These are phyloP conservation scores for Pseudococcus jackbeardsleyi DNA, from an alignment of 2,888 invertebrate genomes.

Conservation along the genomic window DNA sequence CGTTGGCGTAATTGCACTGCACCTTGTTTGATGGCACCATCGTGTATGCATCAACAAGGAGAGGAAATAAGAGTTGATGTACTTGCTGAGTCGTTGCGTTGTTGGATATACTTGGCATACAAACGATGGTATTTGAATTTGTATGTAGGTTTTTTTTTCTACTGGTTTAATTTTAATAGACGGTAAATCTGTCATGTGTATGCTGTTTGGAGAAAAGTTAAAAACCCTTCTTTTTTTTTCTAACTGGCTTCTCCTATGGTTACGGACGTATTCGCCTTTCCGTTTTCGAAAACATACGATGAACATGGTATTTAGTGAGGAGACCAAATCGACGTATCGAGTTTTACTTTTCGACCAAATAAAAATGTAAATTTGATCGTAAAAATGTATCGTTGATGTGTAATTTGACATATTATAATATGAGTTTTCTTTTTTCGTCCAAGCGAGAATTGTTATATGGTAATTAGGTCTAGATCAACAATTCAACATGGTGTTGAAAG, in stretches of 20 bases:
- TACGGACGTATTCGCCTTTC: neutral
- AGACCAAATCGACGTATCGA: conserved; percentile 7
- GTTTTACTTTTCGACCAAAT: neutral
- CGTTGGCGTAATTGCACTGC: conserved; percentile 52
- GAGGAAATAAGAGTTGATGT: conserved; percentile 25
- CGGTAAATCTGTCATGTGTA: conserved; percentile 27
- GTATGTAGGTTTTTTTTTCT: conserved; percentile 53
- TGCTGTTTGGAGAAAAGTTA: conserved; percentile 4
- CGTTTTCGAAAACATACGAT: neutral
- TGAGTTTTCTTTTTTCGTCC: neutral
- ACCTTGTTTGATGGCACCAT: conserved; percentile 18
- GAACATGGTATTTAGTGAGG: neutral
- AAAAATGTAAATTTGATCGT: conserved; percentile 25
- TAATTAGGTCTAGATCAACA: neutral
- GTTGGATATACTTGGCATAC: conserved; percentile 38
- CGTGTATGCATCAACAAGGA: neutral
- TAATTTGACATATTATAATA: neutral
- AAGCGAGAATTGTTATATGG: neutral
- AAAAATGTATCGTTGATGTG: neutral
- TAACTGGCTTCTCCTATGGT: neutral
- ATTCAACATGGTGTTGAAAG: neutral
- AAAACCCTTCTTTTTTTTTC: neutral
- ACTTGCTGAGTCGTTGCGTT: conserved; percentile 32
- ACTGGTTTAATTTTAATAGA: conserved; percentile 47
- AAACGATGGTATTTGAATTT: conserved; percentile 41